Conservation (phyloP, 1,140 invertebrate species). For the Lethocerus indicus region DNA sequence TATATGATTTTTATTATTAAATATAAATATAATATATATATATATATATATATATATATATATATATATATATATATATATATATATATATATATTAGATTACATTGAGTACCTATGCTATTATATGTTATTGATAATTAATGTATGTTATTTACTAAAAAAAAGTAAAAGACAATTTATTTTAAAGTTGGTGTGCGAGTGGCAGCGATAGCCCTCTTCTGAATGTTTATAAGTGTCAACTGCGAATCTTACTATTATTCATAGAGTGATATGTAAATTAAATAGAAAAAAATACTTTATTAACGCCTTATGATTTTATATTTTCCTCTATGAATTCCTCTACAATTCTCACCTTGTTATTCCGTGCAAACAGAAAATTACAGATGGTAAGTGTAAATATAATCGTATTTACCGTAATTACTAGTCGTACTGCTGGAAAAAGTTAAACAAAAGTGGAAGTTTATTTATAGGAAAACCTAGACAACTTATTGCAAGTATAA, state of each 20-base stretch:
- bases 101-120: slow-evolving; percentile 10
- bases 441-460: too few relatives aligned
- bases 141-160: slow-evolving; percentile 13
- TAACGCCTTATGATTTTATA: background rate
- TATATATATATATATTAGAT: slow-evolving; percentile 9
- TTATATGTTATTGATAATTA: slow-evolving; percentile 13
- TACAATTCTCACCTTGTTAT: too few relatives aligned
- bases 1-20: too few relatives aligned
- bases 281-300: slow-evolving; percentile 5
- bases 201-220: slow-evolving; percentile 11
- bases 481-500: too few relatives aligned
- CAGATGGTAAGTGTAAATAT: too few relatives aligned
- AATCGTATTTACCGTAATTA: too few relatives aligned
- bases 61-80: slow-evolving; percentile 6
- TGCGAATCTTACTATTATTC: slow-evolving; percentile 11
- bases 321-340: too few relatives aligned
- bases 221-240: slow-evolving; percentile 13
- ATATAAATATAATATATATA: slow-evolving; percentile 2
- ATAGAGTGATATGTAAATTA: slow-evolving; percentile 11
- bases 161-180: slow-evolving; percentile 10
- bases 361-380: too few relatives aligned
- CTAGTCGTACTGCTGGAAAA: too few relatives aligned
- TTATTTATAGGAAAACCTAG: too few relatives aligned
- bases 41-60: slow-evolving; percentile 1
- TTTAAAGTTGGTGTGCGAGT: slow-evolving; percentile 10